Evolutionary conservation across 2,888 invertebrate species (phyloP).

Genomic region (Euzetes globulus): DNA sequence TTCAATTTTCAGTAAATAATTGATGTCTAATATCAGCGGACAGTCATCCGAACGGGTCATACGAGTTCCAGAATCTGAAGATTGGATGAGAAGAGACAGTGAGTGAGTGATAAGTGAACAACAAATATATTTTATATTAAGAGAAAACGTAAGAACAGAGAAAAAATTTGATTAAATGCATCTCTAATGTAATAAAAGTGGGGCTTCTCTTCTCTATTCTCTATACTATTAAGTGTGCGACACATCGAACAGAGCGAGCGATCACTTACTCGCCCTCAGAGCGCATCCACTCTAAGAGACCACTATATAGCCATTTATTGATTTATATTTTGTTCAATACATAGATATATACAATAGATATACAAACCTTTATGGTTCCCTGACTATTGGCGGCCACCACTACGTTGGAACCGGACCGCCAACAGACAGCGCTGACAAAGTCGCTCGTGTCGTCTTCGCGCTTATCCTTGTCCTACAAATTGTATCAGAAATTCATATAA

Average conservation of each 20-base stretch:
- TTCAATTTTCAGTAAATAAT: not conserved
- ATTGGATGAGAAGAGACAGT: not conserved
- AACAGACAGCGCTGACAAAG: slow-evolving; percentile 91
- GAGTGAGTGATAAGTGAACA: not conserved
- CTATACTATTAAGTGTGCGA: slow-evolving; percentile 1
- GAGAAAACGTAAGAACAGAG: slow-evolving; percentile 10
- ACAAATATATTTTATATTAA: not conserved
- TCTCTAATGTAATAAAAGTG: slow-evolving; percentile 19
- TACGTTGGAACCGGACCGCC: slow-evolving; percentile 72
- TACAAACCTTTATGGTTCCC: slow-evolving; percentile 73
- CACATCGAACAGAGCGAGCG: not conserved
- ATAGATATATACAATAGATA: not conserved
- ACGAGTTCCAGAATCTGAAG: slow-evolving; percentile 21
- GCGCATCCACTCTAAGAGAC: not conserved
- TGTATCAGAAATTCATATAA: not conserved
- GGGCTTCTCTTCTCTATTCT: slow-evolving; percentile 4
- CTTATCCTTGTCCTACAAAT: slow-evolving; percentile 28
- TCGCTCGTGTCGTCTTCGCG: slow-evolving; percentile 65
- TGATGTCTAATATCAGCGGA: not conserved
- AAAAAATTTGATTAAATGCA: slow-evolving; percentile 22
- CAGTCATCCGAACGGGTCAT: slow-evolving; percentile 11
- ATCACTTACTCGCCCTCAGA: too few species aligned
- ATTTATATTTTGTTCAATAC: not conserved
- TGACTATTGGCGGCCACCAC: slow-evolving; percentile 89
- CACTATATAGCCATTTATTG: slow-evolving; percentile 26